These are phyloP conservation scores for Eulemur macaco DNA, from an alignment of 2,113 vertebrate genomes.

Conservation along the genomic window DNA sequence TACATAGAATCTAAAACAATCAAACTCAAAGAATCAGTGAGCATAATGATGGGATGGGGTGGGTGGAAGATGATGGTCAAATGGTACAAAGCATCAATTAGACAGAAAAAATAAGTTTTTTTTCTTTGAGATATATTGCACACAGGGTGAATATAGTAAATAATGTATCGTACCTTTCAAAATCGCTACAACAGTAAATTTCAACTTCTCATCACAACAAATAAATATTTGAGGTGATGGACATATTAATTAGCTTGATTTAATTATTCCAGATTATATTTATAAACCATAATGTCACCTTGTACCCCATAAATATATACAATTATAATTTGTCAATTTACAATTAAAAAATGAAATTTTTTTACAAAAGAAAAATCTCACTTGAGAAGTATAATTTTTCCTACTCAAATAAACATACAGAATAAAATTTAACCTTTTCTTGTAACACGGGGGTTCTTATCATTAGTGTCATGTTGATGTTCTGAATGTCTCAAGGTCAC, in stretches of 20 bases:
- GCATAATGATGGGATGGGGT: not conserved
- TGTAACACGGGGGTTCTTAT: not conserved
- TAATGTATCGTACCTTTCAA: not conserved
- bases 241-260: not conserved
- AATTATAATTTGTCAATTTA: not conserved
- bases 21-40: not conserved
- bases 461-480: not conserved
- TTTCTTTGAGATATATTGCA: not conserved
- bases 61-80: not conserved
- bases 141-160: not conserved
- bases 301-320: not conserved
- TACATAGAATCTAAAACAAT: not conserved
- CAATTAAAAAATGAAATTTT: not conserved
- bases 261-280: not conserved
- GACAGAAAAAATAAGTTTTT: not conserved
- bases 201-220: not conserved
- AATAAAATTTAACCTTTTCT: not conserved
- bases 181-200: not conserved
- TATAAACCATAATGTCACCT: not conserved
- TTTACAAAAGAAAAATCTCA: not conserved
- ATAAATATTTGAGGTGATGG: not conserved
- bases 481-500: not conserved
- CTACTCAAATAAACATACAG: not conserved
- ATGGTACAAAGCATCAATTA: not conserved
- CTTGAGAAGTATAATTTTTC: not conserved